These are phyloP conservation scores for Nicator chloris DNA, from an alignment of 2,113 vertebrate genomes.

Conservation along the genomic window DNA sequence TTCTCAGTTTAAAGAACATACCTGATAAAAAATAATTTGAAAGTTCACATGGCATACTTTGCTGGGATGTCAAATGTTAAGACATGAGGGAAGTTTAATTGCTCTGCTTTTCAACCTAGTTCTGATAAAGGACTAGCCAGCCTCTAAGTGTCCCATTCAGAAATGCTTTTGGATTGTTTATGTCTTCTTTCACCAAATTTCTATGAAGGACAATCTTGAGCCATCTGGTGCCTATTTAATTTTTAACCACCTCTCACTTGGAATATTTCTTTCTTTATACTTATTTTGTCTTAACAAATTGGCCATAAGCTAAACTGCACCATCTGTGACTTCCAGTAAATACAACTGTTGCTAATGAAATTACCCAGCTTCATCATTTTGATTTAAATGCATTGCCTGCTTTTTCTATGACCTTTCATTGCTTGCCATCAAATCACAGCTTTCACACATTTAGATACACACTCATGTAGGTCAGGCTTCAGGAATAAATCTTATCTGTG, in stretches of 20 bases:
- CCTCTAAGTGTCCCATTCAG: constrained; percentile 62
- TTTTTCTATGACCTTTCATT: constrained; percentile 93
- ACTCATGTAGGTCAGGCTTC: constrained; percentile 96
- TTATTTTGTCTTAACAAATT: constrained; percentile 85
- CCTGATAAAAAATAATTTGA: neutral
- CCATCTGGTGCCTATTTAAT: constrained; percentile 84
- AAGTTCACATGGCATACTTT: neutral
- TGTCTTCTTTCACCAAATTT: constrained; percentile 77
- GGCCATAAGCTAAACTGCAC: constrained; percentile 84
- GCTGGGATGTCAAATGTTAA: neutral
- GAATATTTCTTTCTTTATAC: constrained; percentile 83
- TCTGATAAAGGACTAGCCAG: constrained; percentile 58
- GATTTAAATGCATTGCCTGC: constrained; percentile 88
- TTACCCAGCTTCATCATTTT: constrained; percentile 96
- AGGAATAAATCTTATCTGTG: constrained; percentile 92
- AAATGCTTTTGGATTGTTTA: constrained; percentile 68
- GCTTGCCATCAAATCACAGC: constrained; percentile 86
- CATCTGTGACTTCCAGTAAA: constrained; percentile 91
- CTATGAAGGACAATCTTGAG: constrained; percentile 78
- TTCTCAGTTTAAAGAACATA: neutral
- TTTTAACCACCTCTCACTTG: constrained; percentile 85
- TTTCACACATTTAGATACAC: constrained; percentile 92
- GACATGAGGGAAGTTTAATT: neutral
- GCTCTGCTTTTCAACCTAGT: constrained; percentile 35
- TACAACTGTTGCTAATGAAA: constrained; percentile 98